Evolutionary conservation across 2,797 vertebrate genomes (phyloP), one percentile per base, ranked within the genome.

Genomic region (Ctenopoma kingsleyae): DNA sequence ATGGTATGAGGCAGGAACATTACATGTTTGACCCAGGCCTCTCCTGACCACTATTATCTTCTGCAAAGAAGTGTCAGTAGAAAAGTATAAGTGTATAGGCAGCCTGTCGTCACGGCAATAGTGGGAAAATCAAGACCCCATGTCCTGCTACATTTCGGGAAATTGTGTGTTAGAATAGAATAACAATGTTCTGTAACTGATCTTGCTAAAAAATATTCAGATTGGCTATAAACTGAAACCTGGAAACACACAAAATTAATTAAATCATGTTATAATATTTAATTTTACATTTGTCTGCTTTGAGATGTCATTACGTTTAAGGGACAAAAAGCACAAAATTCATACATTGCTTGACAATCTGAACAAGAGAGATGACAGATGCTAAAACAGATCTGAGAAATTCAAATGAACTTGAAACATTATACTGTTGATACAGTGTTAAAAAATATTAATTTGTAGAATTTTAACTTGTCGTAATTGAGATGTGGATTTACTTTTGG

Each of bases 21-120:
- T 72, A 72, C 79, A 78, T 80, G 75, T 77, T 75, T 64, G 64
- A 78, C 83, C 74, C 51, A n/a, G 71, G 36, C 52, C 57, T 72
- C 66, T 81, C 20, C 67, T 75, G 67, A 68, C 48, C 66, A 16
- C 77, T 76, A 65, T 81, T 62, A 52, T 32, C 5, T 71, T 40
- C 51, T 78, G 57, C 20, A 10, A 64, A 78, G n/a, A 67, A 46
- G 15, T 56, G 52, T 69, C 52, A 62, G 49, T 23, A 23, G 56
- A 57, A 78, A 63, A 66, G 40, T 67, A 48, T 63, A 49, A 46
- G 47, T 61, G 48, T 16, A 51, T 47, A 5, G 23, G 36, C 43
- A 4, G 41, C 25, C n/a, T 1, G 13, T 59, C 13, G 19, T 66
- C 53, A 58, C 52, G 50, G 59, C 69, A 67, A 50, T 23, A 40